These are phyloP conservation scores for Hydraecia micacea DNA, from an alignment of 2,888 invertebrate species.

Conservation along the genomic window DNA sequence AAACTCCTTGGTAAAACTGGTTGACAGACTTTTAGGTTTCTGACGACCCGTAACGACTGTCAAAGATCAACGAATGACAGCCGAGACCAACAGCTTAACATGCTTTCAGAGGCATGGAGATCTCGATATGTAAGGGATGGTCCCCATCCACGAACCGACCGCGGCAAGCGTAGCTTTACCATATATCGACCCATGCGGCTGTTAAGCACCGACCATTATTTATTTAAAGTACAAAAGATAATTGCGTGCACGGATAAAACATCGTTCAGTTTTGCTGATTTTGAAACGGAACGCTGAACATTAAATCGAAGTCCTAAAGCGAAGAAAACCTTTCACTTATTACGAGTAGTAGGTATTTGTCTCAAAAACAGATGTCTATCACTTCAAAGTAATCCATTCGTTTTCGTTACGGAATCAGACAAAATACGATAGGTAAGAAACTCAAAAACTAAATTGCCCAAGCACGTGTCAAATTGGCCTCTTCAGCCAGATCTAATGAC, in stretches of 20 bases:
- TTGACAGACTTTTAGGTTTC: not conserved
- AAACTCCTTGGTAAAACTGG: not conserved
- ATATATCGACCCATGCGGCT: not conserved
- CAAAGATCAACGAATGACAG: not conserved
- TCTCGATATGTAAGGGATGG: not conserved
- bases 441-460: not conserved
- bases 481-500: slow-evolving; percentile 15
- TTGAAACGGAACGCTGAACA: not conserved
- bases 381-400: not conserved
- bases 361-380: not conserved
- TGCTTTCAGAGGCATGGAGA: not conserved
- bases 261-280: not conserved
- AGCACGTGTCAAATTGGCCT: slow-evolving; percentile 19
- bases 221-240: not conserved
- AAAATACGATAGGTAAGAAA: not conserved
- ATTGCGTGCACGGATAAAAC: not conserved
- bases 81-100: too few species aligned
- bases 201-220: not conserved
- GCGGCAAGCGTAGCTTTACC: not conserved
- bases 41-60: not conserved
- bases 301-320: too few species aligned
- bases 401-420: not conserved
- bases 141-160: not conserved
- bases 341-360: not conserved
- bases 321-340: not conserved